Evolutionary conservation across 2,797 vertebrate species (phyloP).

Genomic region (Malacoctenus gilli): DNA sequence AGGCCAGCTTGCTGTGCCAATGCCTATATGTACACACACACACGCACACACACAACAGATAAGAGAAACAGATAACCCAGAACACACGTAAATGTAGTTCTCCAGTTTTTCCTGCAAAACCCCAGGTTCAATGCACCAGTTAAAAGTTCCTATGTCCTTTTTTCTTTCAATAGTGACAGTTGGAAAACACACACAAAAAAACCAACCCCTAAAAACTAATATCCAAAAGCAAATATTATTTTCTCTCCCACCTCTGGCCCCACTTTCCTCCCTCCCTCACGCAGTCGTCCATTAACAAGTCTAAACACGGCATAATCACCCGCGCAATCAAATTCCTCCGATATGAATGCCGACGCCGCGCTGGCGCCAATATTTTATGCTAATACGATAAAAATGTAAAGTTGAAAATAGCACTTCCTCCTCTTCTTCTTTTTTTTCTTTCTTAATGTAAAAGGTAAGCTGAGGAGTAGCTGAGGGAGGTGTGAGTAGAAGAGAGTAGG

Average conservation of each 20-base stretch:
- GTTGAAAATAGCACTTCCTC: constrained; percentile 82
- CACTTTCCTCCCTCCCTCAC: constrained; percentile 59
- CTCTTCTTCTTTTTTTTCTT: constrained; percentile 28
- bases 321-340: constrained; percentile 82
- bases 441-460: constrained; percentile 89
- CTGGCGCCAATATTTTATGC: constrained; percentile 80
- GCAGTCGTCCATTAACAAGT: constrained; percentile 81
- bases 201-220: constrained; percentile 70
- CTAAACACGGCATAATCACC: constrained; percentile 80
- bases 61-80: no score
- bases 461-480: constrained; percentile 76
- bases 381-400: constrained; percentile 90
- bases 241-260: constrained; percentile 36
- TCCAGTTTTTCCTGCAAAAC: constrained; percentile 19
- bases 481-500: constrained; percentile 18
- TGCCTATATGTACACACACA: no score
- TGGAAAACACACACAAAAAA: constrained; percentile 37
- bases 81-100: no score
- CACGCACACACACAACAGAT: no score
- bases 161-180: constrained; percentile 62
- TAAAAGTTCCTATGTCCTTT: constrained; percentile 73
- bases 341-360: constrained; percentile 82
- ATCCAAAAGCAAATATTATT: constrained; percentile 81
- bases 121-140: constrained; percentile 50
- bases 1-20: no score